Evolutionary conservation across 2,113 vertebrate species (phyloP), one percentile per base, ranked within the genome.

Genomic region (Orthonyx spaldingii): DNA sequence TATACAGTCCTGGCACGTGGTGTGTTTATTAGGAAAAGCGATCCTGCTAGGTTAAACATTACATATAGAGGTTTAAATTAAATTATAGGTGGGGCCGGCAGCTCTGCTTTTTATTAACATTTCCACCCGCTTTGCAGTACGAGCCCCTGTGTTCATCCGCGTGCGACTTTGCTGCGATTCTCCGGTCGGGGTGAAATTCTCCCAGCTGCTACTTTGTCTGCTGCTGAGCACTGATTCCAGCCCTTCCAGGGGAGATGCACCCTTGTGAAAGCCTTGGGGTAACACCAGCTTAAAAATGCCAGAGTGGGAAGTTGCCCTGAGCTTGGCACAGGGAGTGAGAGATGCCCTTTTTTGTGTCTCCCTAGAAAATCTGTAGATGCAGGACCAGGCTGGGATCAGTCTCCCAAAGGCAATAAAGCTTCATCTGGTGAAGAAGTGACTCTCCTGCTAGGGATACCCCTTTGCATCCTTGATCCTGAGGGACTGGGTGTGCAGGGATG

Each of bases 21-120:
- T 8, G 1, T 90, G 82, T 96, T 94, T 93, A 80, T 86, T 80
- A 88, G 85, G 95, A 74, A 93, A 93, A 95, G 81, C 2, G 7
- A 93, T 96, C 90, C 85, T 32, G 59, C 50, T 88, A 75, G 75
- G 82, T 94, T 94, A 88, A 96, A 95, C 91, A 80, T 91, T 72
- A 80, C 90, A 85, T 80, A 47, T 37, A 70, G 65, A 66, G 55
- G 81, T 69, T 96, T 91, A 91, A 95, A 96, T 96, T 89, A 79
- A 76, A 91, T 94, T 89, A 85, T 37, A 93, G 91, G 95, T 76
- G 84, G 93, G 84, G 93, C 93, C 46, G 49, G 84, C 35, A 81
- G 93, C 83, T 93, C 95, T 89, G 89, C 87, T 89, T 94, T 94
- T 96, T 71, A 93, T 94, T 95, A 96, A 55, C 33, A 0, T 80